Evolutionary conservation across 2,888 invertebrate genomes (phyloP), one percentile per base, ranked within the genome.

Genomic region (Ophioninae sp.): DNA sequence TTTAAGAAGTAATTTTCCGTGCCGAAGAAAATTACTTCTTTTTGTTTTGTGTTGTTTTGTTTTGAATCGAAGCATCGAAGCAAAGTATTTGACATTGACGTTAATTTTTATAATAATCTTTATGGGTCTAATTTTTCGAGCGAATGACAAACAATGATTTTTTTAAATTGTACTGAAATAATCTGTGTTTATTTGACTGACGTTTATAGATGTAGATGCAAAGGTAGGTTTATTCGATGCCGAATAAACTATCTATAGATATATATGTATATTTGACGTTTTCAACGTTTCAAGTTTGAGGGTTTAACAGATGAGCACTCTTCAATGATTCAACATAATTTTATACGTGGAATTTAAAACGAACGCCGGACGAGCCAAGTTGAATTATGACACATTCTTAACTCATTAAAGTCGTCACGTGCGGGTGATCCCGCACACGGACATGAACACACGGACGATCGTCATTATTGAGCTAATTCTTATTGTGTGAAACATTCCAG

Each of bases 391-490:
- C 70, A 57, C 57, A 70, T 70, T 70, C 57, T 70, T 6, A 57
- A 10, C 70, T 57, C 70, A 70, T 70, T 70, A 70, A 70, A 57
- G n/a, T n/a, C 57, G 20, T 70, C 57, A 57, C 37, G 70, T 37
- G 57, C 56, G 69, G 30, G 30, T 30, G 30, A 30, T 56, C 30
- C 30, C 69, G 30, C 37, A 70, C 57, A 30, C 56, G 7, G 44
- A 44, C 10, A 0, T 57, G 17, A 13, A 5, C 5, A 20, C 59
- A 59, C 21, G 7, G 20, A 59, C 10, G 8, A 20, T 59, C 20
- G 59, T 59, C 20, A 59, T 59, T 59, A 59, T 21, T 59, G 8
- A 59, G 20, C 59, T 17, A 6, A 57, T 6, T 57, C 17, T 21
- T 41, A 7, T 41, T 37, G 20, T 20, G 37, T 20, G 20, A 37